These are phyloP conservation scores for Caenorhabditis brenneri DNA, from an alignment of 1,140 invertebrate species.

Conservation along the genomic window DNA sequence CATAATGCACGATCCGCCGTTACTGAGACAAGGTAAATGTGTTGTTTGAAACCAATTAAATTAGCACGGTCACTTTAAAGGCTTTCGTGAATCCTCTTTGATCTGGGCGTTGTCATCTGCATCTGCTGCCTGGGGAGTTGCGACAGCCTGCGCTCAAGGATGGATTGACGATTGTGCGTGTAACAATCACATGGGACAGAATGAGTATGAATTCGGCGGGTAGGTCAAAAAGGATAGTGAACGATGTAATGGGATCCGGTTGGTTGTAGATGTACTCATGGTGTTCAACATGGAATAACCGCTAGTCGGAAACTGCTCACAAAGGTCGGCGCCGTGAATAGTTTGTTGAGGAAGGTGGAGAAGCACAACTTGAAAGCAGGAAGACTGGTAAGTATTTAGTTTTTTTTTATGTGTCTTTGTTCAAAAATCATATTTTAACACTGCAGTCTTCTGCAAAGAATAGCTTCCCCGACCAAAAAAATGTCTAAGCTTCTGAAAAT, in stretches of 20 bases:
- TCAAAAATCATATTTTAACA: too few relatives aligned
- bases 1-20: constrained; percentile 62
- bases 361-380: constrained; percentile 70
- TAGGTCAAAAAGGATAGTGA: constrained; percentile 31
- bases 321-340: constrained; percentile 49
- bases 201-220: constrained; percentile 41
- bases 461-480: too few relatives aligned
- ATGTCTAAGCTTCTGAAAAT: too few relatives aligned
- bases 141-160: constrained; percentile 60
- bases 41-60: too few relatives aligned
- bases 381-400: constrained; percentile 58
- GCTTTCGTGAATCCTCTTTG: constrained; percentile 66
- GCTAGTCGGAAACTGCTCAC: constrained; percentile 66
- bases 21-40: constrained; percentile 60
- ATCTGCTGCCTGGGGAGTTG: constrained; percentile 68
- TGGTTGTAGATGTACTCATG: constrained; percentile 62
- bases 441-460: too few relatives aligned
- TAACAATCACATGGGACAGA: constrained; percentile 36
- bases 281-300: constrained; percentile 65
- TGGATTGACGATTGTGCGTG: constrained; percentile 67
- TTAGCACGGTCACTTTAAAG: too few relatives aligned
- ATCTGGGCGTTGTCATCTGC: constrained; percentile 67
- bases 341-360: constrained; percentile 59
- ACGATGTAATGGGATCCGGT: not conserved
- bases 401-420: not conserved